Conservation (phyloP, 1,140 invertebrate species). For the Drosophila azteca region DNA sequence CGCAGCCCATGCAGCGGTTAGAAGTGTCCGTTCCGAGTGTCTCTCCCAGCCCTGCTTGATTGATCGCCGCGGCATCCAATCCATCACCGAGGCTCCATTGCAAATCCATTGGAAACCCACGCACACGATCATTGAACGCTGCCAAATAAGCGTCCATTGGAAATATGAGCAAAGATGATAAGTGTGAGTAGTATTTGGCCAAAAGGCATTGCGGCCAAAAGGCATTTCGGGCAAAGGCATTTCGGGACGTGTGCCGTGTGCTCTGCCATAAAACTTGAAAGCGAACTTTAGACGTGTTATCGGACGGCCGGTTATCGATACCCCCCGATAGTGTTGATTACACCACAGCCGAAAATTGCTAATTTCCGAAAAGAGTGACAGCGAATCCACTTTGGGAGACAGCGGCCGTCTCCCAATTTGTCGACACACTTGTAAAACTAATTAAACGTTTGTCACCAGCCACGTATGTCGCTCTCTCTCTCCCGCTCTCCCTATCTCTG, state of each 20-base stretch:
- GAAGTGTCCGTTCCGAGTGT: slow-evolving; percentile 46
- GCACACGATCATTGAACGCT: slow-evolving; percentile 12
- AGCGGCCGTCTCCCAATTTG: slow-evolving; percentile 46
- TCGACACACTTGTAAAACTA: slow-evolving; percentile 61
- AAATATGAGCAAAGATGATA: slow-evolving; percentile 80
- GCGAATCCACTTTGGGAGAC: slow-evolving; percentile 38
- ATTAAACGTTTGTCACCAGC: slow-evolving; percentile 58
- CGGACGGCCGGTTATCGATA: slow-evolving; percentile 13
- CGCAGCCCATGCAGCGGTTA: slow-evolving; percentile 44
- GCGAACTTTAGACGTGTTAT: slow-evolving; percentile 53
- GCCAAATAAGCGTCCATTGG: slow-evolving; percentile 43
- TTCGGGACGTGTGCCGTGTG: no score
- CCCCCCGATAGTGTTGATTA: slow-evolving; percentile 9
- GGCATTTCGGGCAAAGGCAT: no score
- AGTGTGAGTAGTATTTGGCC: slow-evolving; percentile 72
- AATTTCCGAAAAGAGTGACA: slow-evolving; percentile 34
- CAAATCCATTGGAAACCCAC: neutral
- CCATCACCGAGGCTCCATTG: neutral
- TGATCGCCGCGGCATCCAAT: neutral
- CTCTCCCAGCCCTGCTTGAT: slow-evolving; percentile 31
- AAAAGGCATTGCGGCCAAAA: neutral
- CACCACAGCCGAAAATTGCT: slow-evolving; percentile 34
- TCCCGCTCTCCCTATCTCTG: slow-evolving; percentile 13
- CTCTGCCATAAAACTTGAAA: slow-evolving; percentile 9
- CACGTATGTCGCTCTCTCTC: slow-evolving; percentile 25